phyloP scores from a whole-genome alignment of 2,888 invertebrate species.

The Drosophila prostipennis region DNA sequence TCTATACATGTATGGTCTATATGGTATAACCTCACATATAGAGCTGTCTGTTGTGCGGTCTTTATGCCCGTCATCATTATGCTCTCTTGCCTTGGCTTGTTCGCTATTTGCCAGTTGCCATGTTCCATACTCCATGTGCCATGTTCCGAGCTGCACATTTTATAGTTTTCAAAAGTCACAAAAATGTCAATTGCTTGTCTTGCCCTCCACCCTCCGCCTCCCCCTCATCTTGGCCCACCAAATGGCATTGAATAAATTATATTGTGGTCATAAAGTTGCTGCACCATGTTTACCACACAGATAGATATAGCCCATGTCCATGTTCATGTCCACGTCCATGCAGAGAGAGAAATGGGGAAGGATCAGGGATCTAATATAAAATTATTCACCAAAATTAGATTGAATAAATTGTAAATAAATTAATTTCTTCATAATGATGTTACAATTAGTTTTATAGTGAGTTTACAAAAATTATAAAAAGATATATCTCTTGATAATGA shows the following conservation, averaged over 20 bases:
- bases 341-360: conserved; percentile 11
- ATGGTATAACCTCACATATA: conserved; percentile 16
- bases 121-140: conserved; percentile 21
- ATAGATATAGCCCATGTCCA: conserved; percentile 26
- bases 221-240: conserved; percentile 21
- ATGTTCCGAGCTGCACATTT: conserved; percentile 71
- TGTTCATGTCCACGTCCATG: conserved; percentile 19
- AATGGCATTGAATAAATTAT: conserved; percentile 79
- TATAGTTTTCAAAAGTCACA: conserved; percentile 80
- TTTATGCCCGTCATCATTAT: conserved; percentile 76
- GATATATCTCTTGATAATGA: no score
- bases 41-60: conserved; percentile 40
- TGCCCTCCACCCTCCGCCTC: conserved; percentile 27
- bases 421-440: no score
- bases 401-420: no score
- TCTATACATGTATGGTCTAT: conserved; percentile 10
- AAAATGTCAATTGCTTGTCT: conserved; percentile 81
- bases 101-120: conserved; percentile 28
- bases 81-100: conserved; percentile 43
- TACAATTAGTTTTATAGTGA: no score
- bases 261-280: conserved; percentile 74
- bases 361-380: neutral
- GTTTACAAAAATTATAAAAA: no score
- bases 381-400: no score
- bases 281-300: conserved; percentile 64